Evolutionary conservation across 2,797 vertebrate genomes (phyloP), one percentile per base, ranked within the genome.

Genomic region (Falco biarmicus): DNA sequence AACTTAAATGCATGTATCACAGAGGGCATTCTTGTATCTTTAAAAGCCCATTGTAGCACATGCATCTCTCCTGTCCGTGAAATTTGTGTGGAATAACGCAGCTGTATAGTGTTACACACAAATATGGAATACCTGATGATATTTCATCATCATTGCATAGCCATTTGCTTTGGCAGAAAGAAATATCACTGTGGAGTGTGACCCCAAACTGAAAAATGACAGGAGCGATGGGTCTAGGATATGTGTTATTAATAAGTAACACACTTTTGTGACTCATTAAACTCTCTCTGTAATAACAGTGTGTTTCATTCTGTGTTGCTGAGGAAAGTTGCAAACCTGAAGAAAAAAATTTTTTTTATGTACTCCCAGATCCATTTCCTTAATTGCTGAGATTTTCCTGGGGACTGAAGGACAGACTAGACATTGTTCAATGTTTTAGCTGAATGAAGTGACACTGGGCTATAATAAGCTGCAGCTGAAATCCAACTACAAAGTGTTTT

Each of bases 401-500:
- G 14, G 14, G 14, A 43, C 29, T 34, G 32, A 85, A 70, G 12
- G 34, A 71, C 41, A 78, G 32, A 28, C 9, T 57, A 65, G 69
- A 73, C 18, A 39, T 63, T 37, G 50, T 79, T 95, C 53, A 84
- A 24, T 12, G 2, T 76, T 87, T 82, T 68, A 88, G 28, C 28
- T 28, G 76, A 81, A 87, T 59, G 43, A 88, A 81, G 69, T 78
- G 76, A 81, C 43, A 26, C 24, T 51, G 51, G 18, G 14, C 31
- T 78, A 5, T 69, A 68, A 61, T 80, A 70, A 76, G 17, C 61
- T 84, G 56, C 76, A 69, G 51, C 41, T 81, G 76, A 91, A 90
- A 89, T 93, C 39, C 56, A 74, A 14, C 77, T 84, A 28, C 56
- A 53, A 73, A 95, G 47, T 70, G 6, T 57, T 96, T 96, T 91